Conservation (phyloP, 2,888 invertebrate genomes). For the Pomacea canaliculata region DNA sequence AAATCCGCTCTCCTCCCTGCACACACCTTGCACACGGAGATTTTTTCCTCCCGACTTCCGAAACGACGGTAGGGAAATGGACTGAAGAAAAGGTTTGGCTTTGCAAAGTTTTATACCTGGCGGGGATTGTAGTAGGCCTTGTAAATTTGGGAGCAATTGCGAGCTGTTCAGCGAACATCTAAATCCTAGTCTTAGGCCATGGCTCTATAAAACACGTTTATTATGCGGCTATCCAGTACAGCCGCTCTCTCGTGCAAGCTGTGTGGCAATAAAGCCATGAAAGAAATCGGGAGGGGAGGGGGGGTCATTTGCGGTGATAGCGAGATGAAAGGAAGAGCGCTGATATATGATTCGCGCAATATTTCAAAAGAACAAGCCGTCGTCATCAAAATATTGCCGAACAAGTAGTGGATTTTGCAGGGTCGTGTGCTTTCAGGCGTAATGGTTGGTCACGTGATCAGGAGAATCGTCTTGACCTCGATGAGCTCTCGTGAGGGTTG, state of each 20-base stretch:
- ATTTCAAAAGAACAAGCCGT: slow-evolving; percentile 15
- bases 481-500: no score
- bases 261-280: slow-evolving; percentile 11
- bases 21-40: no score
- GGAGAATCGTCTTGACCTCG: no score
- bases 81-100: background rate
- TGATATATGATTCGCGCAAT: slow-evolving; percentile 20
- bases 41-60: no score
- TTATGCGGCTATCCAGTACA: slow-evolving; percentile 18
- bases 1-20: no score
- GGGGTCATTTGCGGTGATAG: slow-evolving; percentile 9
- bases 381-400: background rate
- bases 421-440: no score
- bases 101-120: slow-evolving; percentile 23
- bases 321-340: slow-evolving; percentile 16
- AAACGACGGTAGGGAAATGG: background rate
- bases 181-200: background rate
- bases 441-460: no score
- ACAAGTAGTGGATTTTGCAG: no score
- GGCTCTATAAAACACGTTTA: slow-evolving; percentile 24
- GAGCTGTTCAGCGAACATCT: slow-evolving; percentile 22
- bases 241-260: background rate
- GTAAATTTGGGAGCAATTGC: slow-evolving; percentile 27
- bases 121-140: slow-evolving; percentile 1
- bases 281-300: background rate